phyloP scores from a whole-genome alignment of 2,888 invertebrate genomes.

The Idaea straminata region DNA sequence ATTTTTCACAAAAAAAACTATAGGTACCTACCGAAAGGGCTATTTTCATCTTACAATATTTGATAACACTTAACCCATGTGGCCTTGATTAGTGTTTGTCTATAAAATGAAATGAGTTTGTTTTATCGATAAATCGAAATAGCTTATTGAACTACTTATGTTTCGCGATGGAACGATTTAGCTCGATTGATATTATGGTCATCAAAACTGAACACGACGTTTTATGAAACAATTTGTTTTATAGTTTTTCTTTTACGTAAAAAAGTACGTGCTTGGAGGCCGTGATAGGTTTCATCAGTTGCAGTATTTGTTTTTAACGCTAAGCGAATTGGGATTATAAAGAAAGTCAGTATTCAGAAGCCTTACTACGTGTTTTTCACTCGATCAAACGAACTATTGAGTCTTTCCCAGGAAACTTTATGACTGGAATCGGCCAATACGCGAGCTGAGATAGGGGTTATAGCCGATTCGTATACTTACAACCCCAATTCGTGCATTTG shows the following conservation, averaged over 20 bases:
- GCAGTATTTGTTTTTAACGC: neutral
- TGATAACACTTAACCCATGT: neutral
- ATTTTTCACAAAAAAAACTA: too few relatives aligned
- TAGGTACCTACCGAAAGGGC: too few relatives aligned
- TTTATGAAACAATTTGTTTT: conserved; percentile 5
- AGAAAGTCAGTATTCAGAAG: too few relatives aligned
- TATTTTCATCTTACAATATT: too few relatives aligned
- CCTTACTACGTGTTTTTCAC: too few relatives aligned
- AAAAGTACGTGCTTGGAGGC: conserved; percentile 32
- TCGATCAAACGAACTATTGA: too few relatives aligned
- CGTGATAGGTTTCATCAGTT: neutral
- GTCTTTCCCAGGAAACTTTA: too few relatives aligned
- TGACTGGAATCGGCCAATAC: too few relatives aligned
- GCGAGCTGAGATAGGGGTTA: too few relatives aligned
- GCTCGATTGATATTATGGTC: neutral
- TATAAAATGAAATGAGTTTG: conserved; percentile 13
- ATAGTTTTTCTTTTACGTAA: conserved; percentile 32
- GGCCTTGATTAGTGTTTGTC: neutral
- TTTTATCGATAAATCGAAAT: conserved; percentile 8
- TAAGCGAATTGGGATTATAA: too few relatives aligned
- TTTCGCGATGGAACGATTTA: conserved; percentile 12
- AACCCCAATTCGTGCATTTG: too few relatives aligned
- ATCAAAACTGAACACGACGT: neutral
- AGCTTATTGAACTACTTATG: conserved; percentile 15
- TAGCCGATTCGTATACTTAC: too few relatives aligned